Base-by-base conservation (phyloP, 2,888 invertebrate genomes). In the Melinaea menophilus region DNA sequence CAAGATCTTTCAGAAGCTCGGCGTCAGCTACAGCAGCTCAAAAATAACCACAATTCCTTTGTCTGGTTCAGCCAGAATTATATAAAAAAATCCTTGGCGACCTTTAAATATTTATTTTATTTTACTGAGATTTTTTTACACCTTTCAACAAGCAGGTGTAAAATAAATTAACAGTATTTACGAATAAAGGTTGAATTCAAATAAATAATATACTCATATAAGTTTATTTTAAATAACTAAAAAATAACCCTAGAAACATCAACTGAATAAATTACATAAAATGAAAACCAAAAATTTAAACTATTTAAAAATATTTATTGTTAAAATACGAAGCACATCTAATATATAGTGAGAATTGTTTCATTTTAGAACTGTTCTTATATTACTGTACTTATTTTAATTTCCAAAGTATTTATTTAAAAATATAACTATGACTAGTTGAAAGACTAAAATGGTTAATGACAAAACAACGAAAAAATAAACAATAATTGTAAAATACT, bases 191-290 rank as follows among this genome's bases (percentile, higher is more conserved):
- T 41, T 5, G 3, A 2, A 9, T 41, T 41, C 9, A 41, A 41
- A 9, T 41, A 41, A 41, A 41, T 9, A 41, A 5, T 9, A 11
- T 41, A 5, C 11, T 41, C 41, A 41, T 11, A 7, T 41, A 7
- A 41, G 41, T 64, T 64, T 58, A 58, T 64, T 64, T 60, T 56
- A 57, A 59, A 60, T 7, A 34, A 58, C 45, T 55, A 58, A 46
- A 66, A 66, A 64, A 66, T 66, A 66, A 22, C 64, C 64, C 61
- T 63, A 64, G 66, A 64, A 64, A 66, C 61, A 61, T 61, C 35
- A 66, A 31, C 4, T n/a, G 5, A 64, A 66, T 64, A 64, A 56
- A 58, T 63, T 51, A 11, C 33, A 9, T 31, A 3, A 51, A 51
- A n/a, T 9, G 51, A 51, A 22, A 51, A 51, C 31, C 11, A 31